Evolutionary conservation across 2,113 vertebrate genomes (phyloP).

Genomic region (Arenaria interpres): DNA sequence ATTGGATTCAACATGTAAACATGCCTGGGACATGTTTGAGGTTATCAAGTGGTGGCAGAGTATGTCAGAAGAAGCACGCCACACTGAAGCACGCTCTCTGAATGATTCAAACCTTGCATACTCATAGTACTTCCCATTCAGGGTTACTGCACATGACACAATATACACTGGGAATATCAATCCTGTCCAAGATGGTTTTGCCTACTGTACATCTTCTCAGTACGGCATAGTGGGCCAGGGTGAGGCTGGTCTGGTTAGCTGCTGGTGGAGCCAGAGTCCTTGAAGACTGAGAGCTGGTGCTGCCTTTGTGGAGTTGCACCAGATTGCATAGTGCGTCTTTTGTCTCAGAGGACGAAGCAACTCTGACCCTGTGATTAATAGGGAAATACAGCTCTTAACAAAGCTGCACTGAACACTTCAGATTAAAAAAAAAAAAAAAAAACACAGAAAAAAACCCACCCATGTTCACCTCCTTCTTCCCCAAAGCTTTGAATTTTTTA

Average conservation of each 20-base stretch:
- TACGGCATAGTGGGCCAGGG: not conserved
- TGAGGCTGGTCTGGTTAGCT: not conserved
- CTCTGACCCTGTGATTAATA: not conserved
- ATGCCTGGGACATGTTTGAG: not conserved
- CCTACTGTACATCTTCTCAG: not conserved
- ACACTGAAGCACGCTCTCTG: not conserved
- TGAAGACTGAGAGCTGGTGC: not conserved
- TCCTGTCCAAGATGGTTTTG: not conserved
- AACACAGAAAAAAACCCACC: too few relatives aligned
- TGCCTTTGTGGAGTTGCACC: not conserved
- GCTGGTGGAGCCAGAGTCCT: not conserved
- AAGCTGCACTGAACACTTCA: not conserved
- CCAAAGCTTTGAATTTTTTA: not conserved
- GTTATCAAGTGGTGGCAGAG: not conserved
- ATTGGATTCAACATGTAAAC: not conserved
- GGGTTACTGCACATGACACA: not conserved
- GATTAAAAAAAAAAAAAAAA: not conserved
- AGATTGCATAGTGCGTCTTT: not conserved
- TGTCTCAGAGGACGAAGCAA: not conserved
- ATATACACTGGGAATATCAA: not conserved
- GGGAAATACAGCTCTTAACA: not conserved
- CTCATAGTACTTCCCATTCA: not conserved
- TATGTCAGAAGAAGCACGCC: not conserved
- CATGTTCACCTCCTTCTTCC: not conserved
- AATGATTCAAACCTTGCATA: not conserved